Conservation (phyloP, 2,888 invertebrate genomes). For the Eucriotettix oculatus region DNA sequence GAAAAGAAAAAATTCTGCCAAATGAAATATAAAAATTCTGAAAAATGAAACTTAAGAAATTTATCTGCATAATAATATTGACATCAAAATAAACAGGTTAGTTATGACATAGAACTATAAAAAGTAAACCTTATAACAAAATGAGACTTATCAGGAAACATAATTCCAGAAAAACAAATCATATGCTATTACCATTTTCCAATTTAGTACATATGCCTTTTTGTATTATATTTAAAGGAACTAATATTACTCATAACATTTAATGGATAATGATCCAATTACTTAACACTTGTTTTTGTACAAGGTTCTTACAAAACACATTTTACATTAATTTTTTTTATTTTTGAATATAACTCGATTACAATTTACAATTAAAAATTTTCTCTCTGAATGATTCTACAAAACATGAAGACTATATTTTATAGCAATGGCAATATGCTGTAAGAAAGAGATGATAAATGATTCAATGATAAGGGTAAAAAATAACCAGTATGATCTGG, state of each 20-base stretch:
- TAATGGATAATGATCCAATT: not conserved
- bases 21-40: not conserved
- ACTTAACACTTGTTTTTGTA: not conserved
- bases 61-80: no score
- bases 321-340: constrained; percentile 11
- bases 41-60: no score
- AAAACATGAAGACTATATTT: constrained; percentile 12
- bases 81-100: no score
- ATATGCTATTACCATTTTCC: not conserved
- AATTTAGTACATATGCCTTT: not conserved
- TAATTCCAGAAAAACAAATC: not conserved
- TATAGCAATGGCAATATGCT: constrained; percentile 6
- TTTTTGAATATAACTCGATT: constrained; percentile 13
- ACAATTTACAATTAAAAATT: constrained; percentile 15
- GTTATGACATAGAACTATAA: no score
- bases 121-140: no score
- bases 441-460: constrained; percentile 7
- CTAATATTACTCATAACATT: not conserved
- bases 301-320: not conserved
- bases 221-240: not conserved
- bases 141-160: no score
- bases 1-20: not conserved
- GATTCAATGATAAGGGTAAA: not conserved
- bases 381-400: constrained; percentile 10
- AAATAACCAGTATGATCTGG: not conserved